Percentiles rank a stretch among this genome's conserved stretches.
phyloP scores from a whole-genome alignment of 2,113 vertebrate species.

The Pardalotus punctatus region DNA sequence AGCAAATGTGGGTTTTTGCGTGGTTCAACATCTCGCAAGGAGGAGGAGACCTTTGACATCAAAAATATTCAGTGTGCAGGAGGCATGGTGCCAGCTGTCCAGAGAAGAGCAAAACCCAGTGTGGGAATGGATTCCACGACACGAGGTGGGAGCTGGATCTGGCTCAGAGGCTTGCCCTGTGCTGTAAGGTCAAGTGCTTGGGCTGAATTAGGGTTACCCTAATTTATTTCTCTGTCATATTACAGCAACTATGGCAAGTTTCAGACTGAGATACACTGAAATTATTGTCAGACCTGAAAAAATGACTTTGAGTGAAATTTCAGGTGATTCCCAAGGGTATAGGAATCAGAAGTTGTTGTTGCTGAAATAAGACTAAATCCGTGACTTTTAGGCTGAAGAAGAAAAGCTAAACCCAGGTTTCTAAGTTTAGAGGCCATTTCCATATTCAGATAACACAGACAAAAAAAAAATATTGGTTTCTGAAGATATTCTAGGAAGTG shows the following conservation, averaged over 20 bases:
- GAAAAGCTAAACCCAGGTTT: background rate
- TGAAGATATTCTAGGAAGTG: background rate
- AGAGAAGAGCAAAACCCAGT: background rate
- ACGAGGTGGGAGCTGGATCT: background rate
- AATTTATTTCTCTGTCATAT: background rate
- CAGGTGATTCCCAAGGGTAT: background rate
- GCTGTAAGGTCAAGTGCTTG: background rate
- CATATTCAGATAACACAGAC: background rate
- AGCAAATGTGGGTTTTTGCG: background rate
- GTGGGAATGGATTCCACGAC: rapidly evolving
- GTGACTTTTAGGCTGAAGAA: background rate
- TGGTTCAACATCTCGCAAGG: background rate
- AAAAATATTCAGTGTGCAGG: background rate
- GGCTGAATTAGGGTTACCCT: background rate
- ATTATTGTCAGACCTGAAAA: background rate
- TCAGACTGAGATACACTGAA: rapidly evolving
- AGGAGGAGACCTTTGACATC: background rate
- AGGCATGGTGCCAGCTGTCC: background rate
- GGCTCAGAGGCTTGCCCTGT: background rate
- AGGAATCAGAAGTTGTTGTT: background rate
- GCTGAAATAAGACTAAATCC: background rate
- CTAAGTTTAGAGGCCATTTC: background rate
- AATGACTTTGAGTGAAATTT: background rate
- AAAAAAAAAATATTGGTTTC: background rate
- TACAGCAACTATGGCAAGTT: background rate